Percentiles rank a stretch among this genome's conserved stretches.
phyloP scores from a whole-genome alignment of 1,140 invertebrate genomes.

The Magallana gigas region DNA sequence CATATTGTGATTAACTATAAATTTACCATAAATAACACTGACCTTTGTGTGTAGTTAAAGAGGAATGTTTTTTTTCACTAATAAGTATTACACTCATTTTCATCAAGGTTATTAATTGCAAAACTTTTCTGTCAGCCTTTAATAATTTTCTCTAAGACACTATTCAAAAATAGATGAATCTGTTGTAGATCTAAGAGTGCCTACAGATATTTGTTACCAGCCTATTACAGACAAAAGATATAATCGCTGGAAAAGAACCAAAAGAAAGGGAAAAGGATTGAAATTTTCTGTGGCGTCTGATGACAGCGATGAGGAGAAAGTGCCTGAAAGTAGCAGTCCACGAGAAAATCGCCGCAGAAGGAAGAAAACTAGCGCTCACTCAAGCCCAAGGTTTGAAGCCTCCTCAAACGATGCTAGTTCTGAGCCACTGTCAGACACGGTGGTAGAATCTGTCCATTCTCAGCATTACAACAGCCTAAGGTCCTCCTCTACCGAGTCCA shows the following conservation, averaged over 20 bases:
- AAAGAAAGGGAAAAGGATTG: constrained; percentile 33
- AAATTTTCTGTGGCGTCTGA: background rate
- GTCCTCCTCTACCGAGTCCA: background rate
- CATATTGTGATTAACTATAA: no score
- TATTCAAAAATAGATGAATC: no score
- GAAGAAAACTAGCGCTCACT: constrained; percentile 41
- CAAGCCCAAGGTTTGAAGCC: background rate
- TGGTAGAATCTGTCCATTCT: background rate
- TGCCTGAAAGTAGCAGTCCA: background rate
- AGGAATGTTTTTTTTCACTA: no score
- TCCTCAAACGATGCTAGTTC: constrained; percentile 48
- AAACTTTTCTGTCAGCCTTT: no score
- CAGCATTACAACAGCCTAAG: background rate
- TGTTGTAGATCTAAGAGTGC: background rate
- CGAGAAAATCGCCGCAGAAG: constrained; percentile 43
- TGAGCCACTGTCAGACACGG: constrained; percentile 19
- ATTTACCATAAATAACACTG: no score
- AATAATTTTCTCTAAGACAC: no score
- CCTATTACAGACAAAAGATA: constrained; percentile 62
- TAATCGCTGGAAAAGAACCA: constrained; percentile 60
- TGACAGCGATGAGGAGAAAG: constrained; percentile 21
- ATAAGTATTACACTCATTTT: no score
- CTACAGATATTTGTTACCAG: constrained; percentile 51
- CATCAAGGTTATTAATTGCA: no score
- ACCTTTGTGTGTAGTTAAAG: no score